Base-by-base conservation (phyloP, 2,113 vertebrate species). In the Tachysurus fulvidraco region DNA sequence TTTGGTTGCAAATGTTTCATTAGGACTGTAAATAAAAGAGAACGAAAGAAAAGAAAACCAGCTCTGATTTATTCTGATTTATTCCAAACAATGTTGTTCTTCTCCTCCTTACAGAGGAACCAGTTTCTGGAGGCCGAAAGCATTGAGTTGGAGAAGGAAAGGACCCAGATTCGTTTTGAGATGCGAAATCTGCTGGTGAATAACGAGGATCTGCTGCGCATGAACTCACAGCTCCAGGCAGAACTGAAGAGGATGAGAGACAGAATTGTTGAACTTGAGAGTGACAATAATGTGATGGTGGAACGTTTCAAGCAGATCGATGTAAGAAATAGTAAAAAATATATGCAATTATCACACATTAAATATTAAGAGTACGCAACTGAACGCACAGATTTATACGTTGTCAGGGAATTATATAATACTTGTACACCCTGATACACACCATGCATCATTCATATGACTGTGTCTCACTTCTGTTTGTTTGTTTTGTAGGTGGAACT, bases 91-190 rank as follows among this genome's bases (percentile, higher is more conserved):
- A 23, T 25, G 4, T n/a, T 74, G 16, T 78, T 6, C 16, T 10
- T 54, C 12, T 9, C 1, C 41, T 11, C 5, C n/a, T 65, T 73
- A 5, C 92, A 96, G 95, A 93, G 95, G 14, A 96, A 95, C 89
- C 93, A 95, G 88, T 95, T 95, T 88, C 92, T 96, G 89, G 95
- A 96, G 88, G 95, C 95, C 0, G 95, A 95, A 90, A 95, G 94
- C 50, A 85, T 95, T 2, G 93, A 94, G 93, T 91, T 95, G 94
- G 94, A 95, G 74, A 95, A 95, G 84, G 95, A 95, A 89, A 91
- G 95, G 54, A 95, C 93, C 83, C 95, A 95, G 89, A 96, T 95
- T 85, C 93, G 95, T 86, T 95, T 93, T 13, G 95, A 95, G 90
- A 95, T 96, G 94, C 92, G 95, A 0, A 90, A 91, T 16, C 91